Conservation (phyloP, 2,113 vertebrate species). For the Gnathonemus echidnorhynchus region DNA sequence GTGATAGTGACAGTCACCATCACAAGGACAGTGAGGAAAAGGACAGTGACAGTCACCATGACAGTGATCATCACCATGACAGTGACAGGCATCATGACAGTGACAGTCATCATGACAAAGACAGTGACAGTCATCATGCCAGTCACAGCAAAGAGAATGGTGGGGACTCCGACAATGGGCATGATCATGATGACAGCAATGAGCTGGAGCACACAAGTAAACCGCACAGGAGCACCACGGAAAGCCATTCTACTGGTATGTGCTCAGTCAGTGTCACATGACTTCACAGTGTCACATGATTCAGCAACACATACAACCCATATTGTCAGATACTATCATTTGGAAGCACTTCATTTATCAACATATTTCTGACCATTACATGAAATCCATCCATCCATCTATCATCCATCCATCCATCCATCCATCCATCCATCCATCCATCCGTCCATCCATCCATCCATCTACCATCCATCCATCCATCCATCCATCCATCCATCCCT, state of each 20-base stretch:
- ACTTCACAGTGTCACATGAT: neutral
- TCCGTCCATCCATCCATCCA: too few relatives aligned
- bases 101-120: neutral
- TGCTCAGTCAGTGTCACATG: neutral
- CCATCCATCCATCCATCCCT: neutral
- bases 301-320: neutral
- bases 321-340: neutral
- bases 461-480: too few relatives aligned
- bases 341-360: neutral
- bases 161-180: neutral
- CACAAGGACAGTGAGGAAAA: neutral
- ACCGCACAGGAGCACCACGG: constrained; percentile 24
- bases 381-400: neutral
- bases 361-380: neutral
- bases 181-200: neutral
- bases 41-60: neutral
- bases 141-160: constrained; percentile 14
- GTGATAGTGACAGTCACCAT: neutral
- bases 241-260: neutral
- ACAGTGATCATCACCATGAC: constrained; percentile 3
- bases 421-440: neutral
- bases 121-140: neutral
- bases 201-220: constrained; percentile 16
- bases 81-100: neutral
- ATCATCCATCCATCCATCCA: too few relatives aligned